Percentiles rank a stretch among this genome's conserved stretches.
phyloP scores from a whole-genome alignment of 2,113 vertebrate species.

The cattle (Bos taurus) region ARS-UCD2.0 NC_037328.1:150314001-150314500 shows the following conservation, averaged over 20 bases:
- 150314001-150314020: background rate
- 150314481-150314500: background rate
- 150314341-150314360: background rate
- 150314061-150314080: background rate
- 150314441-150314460: background rate
- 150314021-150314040: background rate
- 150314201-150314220: background rate
- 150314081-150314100: background rate
- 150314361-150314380: background rate
- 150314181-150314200: background rate
- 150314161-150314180: background rate
- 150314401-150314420: background rate
- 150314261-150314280: fast-evolving
- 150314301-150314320: background rate
- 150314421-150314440: background rate
- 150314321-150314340: background rate
- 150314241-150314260: background rate
- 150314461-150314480: background rate
- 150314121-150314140: background rate
- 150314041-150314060: background rate
- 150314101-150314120: background rate
- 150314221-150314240: background rate
- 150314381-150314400: background rate
- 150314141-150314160: background rate
- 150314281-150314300: background rate